phyloP scores from a whole-genome alignment of 2,888 invertebrate species.

The Rotaria macrura region DNA sequence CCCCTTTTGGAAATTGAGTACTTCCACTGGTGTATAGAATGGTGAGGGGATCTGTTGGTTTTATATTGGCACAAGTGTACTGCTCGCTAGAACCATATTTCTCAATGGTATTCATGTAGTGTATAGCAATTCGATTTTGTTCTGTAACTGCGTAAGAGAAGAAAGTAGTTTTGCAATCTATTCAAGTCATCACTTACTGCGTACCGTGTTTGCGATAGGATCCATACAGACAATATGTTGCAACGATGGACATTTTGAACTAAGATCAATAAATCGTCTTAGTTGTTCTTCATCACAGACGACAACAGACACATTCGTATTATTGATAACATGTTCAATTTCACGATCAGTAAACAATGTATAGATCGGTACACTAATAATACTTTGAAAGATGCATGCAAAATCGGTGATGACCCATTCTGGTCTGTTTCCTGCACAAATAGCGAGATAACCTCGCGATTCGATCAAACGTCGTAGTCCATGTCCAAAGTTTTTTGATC shows the following conservation, averaged over 20 bases:
- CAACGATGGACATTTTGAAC: no score
- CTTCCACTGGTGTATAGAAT: neutral
- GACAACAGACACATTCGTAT: no score
- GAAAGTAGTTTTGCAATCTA: no score
- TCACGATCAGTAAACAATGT: neutral
- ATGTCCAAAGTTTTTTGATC: neutral
- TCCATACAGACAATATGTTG: no score
- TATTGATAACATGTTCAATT: no score
- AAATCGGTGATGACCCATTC: neutral
- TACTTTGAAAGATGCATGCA: neutral
- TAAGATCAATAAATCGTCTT: no score
- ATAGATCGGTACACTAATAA: neutral
- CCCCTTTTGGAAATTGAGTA: neutral
- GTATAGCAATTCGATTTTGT: neutral
- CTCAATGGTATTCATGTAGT: neutral
- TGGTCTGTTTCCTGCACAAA: neutral
- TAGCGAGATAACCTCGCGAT: neutral
- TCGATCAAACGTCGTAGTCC: neutral
- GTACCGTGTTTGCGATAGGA: no score
- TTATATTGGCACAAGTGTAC: neutral
- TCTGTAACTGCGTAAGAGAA: no score
- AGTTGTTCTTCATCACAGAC: no score
- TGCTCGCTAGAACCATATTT: neutral
- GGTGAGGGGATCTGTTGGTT: neutral
- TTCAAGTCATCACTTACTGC: no score